Percentiles rank a stretch among this genome's conserved stretches.
Conservation (phyloP, 1,140 invertebrate species). For the Leptinotarsa defecta region DNA sequence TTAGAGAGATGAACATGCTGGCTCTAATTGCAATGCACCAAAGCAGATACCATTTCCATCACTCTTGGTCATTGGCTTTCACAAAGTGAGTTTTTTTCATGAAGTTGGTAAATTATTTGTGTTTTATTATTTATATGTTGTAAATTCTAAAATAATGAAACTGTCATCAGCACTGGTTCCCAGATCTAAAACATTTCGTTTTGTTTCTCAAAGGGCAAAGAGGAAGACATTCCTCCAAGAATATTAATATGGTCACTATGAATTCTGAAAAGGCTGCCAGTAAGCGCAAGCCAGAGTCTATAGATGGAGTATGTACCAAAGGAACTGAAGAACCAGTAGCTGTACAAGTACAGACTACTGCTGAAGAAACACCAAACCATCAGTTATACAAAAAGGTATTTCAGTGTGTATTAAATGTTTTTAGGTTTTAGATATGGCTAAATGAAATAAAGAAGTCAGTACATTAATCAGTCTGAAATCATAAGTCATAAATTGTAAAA, state of each 20-base stretch:
- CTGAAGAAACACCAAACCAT: conserved; percentile 64
- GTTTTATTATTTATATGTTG: too few species aligned
- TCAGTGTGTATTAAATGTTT: not conserved
- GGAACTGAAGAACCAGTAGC: conserved; percentile 44
- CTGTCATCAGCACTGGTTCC: too few species aligned
- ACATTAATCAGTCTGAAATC: too few species aligned
- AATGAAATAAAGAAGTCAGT: too few species aligned
- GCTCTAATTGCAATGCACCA: too few species aligned
- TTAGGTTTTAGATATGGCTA: not conserved
- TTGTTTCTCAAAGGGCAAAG: conserved; percentile 29
- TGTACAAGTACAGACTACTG: conserved; percentile 42
- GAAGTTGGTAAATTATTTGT: too few species aligned
- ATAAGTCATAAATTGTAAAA: too few species aligned
- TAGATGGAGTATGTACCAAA: conserved; percentile 50
- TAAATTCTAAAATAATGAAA: too few species aligned
- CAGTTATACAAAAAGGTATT: conserved; percentile 67
- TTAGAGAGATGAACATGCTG: too few species aligned
- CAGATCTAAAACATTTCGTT: not conserved
- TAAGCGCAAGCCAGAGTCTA: conserved; percentile 56
- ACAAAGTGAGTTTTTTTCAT: too few species aligned
- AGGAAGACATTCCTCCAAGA: conserved; percentile 48
- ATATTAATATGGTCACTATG: conserved; percentile 60
- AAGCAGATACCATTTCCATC: too few species aligned
- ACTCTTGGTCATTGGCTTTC: too few species aligned
- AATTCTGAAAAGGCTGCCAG: conserved; percentile 60